Percentiles rank a stretch among this genome's conserved stretches.
Conservation (phyloP, 2,888 invertebrate genomes). For the Pandemis heparana region DNA sequence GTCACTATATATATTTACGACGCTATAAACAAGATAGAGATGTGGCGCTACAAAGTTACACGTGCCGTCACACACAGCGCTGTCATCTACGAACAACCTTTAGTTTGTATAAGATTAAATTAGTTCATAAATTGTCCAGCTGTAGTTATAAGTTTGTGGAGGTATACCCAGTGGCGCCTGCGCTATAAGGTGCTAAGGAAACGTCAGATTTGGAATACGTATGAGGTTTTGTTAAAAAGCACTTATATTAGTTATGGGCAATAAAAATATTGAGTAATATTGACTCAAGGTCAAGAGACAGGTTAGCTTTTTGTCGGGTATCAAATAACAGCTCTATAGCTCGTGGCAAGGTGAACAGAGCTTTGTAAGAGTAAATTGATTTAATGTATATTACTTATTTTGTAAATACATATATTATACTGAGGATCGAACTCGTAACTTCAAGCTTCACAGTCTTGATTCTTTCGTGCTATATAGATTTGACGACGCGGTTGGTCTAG, state of each 20-base stretch:
- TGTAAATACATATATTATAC: neutral
- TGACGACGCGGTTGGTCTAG: too few species aligned
- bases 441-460: too few species aligned
- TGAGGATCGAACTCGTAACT: too few species aligned
- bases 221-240: conserved; percentile 18
- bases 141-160: neutral
- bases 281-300: conserved; percentile 19
- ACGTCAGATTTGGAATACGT: conserved; percentile 5
- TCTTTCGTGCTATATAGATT: too few species aligned
- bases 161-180: conserved; percentile 6
- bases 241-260: conserved; percentile 14
- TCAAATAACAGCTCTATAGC: conserved; percentile 1
- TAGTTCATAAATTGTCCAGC: conserved; percentile 12
- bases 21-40: conserved; percentile 75
- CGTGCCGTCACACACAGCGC: conserved; percentile 6
- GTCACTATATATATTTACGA: conserved; percentile 79
- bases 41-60: conserved; percentile 50
- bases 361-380: neutral
- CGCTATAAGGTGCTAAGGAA: neutral
- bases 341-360: neutral
- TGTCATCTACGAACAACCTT: neutral
- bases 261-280: conserved; percentile 20
- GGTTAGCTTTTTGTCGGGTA: conserved; percentile 2
- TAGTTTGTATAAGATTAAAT: neutral
- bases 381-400: neutral